These are phyloP conservation scores for Thaumatotibia leucotreta DNA, from an alignment of 1,140 invertebrate species.

Conservation along the genomic window DNA sequence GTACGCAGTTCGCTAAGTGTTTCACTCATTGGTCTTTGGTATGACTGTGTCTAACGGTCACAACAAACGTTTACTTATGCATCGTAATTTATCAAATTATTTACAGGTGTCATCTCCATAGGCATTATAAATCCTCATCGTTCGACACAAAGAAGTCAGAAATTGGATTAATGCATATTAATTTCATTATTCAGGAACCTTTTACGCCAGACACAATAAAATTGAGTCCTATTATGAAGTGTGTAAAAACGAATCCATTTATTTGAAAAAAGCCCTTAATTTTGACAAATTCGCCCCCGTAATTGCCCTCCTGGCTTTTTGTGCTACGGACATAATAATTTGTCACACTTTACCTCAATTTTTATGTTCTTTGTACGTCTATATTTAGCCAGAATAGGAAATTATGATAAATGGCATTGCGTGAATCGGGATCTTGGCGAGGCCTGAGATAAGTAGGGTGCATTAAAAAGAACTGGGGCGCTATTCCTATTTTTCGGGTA, in stretches of 20 bases:
- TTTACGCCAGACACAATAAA: not conserved
- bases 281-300: slow-evolving; percentile 19
- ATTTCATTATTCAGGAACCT: not conserved
- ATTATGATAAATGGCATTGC: slow-evolving; percentile 42
- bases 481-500: not conserved
- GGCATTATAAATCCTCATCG: not conserved
- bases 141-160: not conserved
- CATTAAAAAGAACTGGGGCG: not conserved
- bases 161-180: not conserved
- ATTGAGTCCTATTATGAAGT: slow-evolving; percentile 3
- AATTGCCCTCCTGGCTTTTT: slow-evolving; percentile 21
- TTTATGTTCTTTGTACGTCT: slow-evolving; percentile 28
- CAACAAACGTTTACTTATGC: too few species aligned
- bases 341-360: slow-evolving; percentile 46
- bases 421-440: slow-evolving; percentile 14
- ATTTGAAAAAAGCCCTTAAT: slow-evolving; percentile 15
- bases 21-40: too few species aligned
- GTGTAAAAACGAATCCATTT: not conserved
- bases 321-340: slow-evolving; percentile 36
- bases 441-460: not conserved
- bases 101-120: not conserved
- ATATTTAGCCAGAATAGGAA: slow-evolving; percentile 27
- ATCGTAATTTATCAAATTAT: not conserved
- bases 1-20: too few species aligned
- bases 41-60: too few species aligned